Base-by-base conservation (phyloP, 2,113 vertebrate genomes). In the Eulacestoma nigropectus region DNA sequence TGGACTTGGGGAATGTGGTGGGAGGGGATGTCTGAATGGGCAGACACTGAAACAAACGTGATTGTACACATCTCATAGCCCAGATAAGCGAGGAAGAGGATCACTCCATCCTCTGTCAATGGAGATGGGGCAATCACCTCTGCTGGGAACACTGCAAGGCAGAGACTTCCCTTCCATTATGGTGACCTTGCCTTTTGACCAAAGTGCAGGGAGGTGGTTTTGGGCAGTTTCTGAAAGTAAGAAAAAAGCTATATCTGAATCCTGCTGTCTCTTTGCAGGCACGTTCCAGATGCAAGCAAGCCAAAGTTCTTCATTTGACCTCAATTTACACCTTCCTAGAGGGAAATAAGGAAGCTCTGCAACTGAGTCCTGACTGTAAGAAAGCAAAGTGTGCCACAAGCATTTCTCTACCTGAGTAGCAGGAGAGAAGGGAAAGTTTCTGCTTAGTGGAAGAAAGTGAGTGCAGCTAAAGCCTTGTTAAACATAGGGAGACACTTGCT, bases 321-420 rank as follows among this genome's bases (percentile, higher is more conserved):
- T 91, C 78, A 95, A 17, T 84, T 89, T 70, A 41, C 42, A n/a
- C 47, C 82, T 93, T 78, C 57, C 65, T 77, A 73, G 76, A 49
- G 57, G 55, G 80, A 95, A 94, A 90, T 27, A n/a, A 76, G 41
- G 49, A 75, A 37, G 22, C 25, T 89, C 87, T 93, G 52, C 95
- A 75, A 35, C 16, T 16, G 15, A 60, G 55, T 68, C 13, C 26
- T 16, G 37, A 21, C 35, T 93, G 26, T 39, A 81, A 83, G 81
- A 89, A 86, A 87, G 75, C 35, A 57, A 53, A 69, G 52, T 39
- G 72, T 93, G 49, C 52, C 73, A 76, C 74, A 70, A 89, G 73
- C 35, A n/a, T 42, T 89, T 60, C 16, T 30, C 69, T 91, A 26
- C 63, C 60, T 67, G 26, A 37, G 14, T 44, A 74, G 29, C 8